These are phyloP conservation scores for Folsomia manolachei DNA, from an alignment of 2,888 invertebrate species.

Conservation along the genomic window DNA sequence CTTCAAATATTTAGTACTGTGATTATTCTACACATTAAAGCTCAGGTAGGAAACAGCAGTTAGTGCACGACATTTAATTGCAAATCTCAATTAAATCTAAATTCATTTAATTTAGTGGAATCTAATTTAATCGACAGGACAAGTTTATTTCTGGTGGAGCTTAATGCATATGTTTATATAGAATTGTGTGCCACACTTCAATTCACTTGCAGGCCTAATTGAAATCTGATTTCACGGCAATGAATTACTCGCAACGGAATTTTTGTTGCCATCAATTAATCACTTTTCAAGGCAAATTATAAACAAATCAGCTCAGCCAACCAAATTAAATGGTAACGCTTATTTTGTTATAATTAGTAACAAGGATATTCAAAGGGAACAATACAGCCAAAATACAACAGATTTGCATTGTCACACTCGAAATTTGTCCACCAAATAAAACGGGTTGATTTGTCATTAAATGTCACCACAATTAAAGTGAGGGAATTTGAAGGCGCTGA, in stretches of 20 bases:
- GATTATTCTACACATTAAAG: too few relatives aligned
- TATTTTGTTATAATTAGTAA: neutral
- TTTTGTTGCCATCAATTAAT: neutral
- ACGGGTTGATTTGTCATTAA: neutral
- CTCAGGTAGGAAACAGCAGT: too few relatives aligned
- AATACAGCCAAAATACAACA: too few relatives aligned
- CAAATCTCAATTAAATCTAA: neutral
- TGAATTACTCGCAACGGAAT: neutral
- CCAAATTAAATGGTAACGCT: neutral
- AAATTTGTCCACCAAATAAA: neutral
- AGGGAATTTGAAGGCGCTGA: too few relatives aligned
- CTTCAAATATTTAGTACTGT: too few relatives aligned
- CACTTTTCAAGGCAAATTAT: neutral
- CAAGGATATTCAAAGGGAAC: neutral
- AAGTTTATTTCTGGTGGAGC: too few relatives aligned
- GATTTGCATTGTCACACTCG: neutral
- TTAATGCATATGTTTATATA: neutral
- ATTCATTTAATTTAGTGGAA: neutral
- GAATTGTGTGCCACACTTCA: neutral
- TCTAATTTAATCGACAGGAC: neutral
- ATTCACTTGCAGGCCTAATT: neutral
- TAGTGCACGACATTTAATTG: neutral
- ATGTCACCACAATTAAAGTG: too few relatives aligned
- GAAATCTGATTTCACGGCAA: neutral
- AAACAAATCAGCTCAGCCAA: neutral